Conservation (phyloP, 2,113 vertebrate genomes). For the Petrocephalus zakoni region DNA sequence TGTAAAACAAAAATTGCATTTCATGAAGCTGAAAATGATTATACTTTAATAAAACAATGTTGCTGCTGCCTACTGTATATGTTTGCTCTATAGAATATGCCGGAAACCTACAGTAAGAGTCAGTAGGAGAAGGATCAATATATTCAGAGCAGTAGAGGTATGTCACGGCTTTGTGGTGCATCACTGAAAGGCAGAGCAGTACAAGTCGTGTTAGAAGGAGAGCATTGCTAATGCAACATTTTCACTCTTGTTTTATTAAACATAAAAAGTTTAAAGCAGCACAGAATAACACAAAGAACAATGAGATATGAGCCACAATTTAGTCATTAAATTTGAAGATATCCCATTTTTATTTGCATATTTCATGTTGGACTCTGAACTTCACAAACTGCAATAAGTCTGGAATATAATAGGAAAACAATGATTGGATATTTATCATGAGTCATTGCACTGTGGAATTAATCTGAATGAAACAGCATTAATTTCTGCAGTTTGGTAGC, state of each 20-base stretch:
- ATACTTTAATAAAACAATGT: not conserved
- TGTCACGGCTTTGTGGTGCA: not conserved
- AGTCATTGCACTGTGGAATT: not conserved
- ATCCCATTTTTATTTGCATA: not conserved
- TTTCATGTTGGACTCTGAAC: not conserved
- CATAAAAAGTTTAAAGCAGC: not conserved
- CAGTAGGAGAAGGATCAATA: not conserved
- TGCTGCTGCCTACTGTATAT: not conserved
- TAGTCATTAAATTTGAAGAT: not conserved
- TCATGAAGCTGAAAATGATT: not conserved
- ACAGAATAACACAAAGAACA: not conserved
- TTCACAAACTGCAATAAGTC: not conserved
- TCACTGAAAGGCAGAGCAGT: not conserved
- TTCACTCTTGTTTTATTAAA: not conserved
- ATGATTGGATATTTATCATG: not conserved
- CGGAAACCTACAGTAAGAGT: not conserved
- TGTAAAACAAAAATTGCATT: not conserved
- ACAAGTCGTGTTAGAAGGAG: not conserved
- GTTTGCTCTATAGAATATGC: not conserved
- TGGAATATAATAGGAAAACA: not conserved
- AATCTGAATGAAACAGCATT: not conserved
- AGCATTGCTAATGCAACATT: not conserved
- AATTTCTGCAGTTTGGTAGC: not conserved
- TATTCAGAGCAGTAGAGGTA: not conserved
- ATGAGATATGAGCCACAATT: not conserved